Evolutionary conservation across 2,888 invertebrate genomes (phyloP).

Genomic region (Morpho deidamia): DNA sequence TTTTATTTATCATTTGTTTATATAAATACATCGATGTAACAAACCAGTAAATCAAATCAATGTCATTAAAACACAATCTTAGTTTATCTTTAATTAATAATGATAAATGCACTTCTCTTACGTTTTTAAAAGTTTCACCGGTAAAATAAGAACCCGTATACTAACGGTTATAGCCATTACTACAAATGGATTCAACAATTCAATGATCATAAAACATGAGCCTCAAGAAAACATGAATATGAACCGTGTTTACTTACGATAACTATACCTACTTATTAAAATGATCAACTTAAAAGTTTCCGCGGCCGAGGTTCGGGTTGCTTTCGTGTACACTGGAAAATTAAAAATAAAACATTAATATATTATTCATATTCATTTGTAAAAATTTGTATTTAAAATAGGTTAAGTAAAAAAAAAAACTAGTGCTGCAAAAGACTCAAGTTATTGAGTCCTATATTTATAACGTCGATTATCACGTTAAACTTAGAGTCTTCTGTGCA

Average conservation of each 20-base stretch:
- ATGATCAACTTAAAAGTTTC: slow-evolving; percentile 65
- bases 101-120: slow-evolving; percentile 57
- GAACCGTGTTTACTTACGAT: slow-evolving; percentile 13
- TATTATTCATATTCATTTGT: slow-evolving; percentile 4
- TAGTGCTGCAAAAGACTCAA: no score
- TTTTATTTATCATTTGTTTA: slow-evolving; percentile 57
- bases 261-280: slow-evolving; percentile 7
- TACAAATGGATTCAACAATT: slow-evolving; percentile 4
- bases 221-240: slow-evolving; percentile 15
- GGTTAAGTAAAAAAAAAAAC: slow-evolving; percentile 9
- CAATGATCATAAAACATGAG: slow-evolving; percentile 14
- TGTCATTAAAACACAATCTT: slow-evolving; percentile 56
- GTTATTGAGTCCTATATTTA: no score
- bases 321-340: slow-evolving; percentile 82
- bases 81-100: slow-evolving; percentile 43
- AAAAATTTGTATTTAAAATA: slow-evolving; percentile 22
- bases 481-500: no score
- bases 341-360: slow-evolving; percentile 22
- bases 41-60: slow-evolving; percentile 55
- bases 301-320: slow-evolving; percentile 74
- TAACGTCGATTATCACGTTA: no score
- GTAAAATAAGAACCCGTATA: slow-evolving; percentile 24
- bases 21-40: slow-evolving; percentile 61
- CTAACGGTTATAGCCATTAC: slow-evolving; percentile 3
- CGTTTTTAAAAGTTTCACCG: slow-evolving; percentile 10